A percentile compares a stretch with the other conserved stretches of the same genome.
phyloP scores from a whole-genome alignment of 2,113 vertebrate species.

The Lanius ludovicianus region DNA sequence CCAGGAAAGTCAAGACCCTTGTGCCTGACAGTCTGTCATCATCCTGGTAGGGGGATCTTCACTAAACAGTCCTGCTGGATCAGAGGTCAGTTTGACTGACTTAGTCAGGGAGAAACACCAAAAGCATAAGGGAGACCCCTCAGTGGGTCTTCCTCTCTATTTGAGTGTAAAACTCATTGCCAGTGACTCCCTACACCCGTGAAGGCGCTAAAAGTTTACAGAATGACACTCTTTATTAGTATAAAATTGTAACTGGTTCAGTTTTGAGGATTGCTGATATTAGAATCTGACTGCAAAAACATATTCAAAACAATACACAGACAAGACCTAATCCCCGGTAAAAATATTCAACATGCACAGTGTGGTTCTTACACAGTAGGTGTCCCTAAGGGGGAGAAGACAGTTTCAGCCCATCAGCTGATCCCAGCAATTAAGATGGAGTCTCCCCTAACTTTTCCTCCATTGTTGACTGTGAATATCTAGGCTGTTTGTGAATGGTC shows the following conservation, averaged over 20 bases:
- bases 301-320: background rate
- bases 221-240: background rate
- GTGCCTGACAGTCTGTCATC: background rate
- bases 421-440: background rate
- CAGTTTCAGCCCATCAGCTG: background rate
- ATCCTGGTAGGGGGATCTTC: background rate
- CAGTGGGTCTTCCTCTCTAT: background rate
- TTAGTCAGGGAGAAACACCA: background rate
- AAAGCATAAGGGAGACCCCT: background rate
- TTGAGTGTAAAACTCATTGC: background rate
- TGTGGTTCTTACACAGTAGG: too few relatives aligned
- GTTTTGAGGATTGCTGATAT: background rate
- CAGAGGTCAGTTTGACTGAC: background rate
- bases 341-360: background rate
- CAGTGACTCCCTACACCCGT: rapidly evolving
- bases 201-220: background rate
- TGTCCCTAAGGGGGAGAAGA: too few relatives aligned
- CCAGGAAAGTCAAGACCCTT: background rate
- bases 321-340: background rate
- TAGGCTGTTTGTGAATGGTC: too few relatives aligned
- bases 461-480: too few relatives aligned
- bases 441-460: background rate
- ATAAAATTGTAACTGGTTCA: background rate
- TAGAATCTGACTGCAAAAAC: background rate
- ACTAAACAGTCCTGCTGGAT: background rate